Percentiles rank a stretch among this genome's conserved stretches.
phyloP scores from a whole-genome alignment of 2,113 vertebrate species.

The Anhinga anhinga region DNA sequence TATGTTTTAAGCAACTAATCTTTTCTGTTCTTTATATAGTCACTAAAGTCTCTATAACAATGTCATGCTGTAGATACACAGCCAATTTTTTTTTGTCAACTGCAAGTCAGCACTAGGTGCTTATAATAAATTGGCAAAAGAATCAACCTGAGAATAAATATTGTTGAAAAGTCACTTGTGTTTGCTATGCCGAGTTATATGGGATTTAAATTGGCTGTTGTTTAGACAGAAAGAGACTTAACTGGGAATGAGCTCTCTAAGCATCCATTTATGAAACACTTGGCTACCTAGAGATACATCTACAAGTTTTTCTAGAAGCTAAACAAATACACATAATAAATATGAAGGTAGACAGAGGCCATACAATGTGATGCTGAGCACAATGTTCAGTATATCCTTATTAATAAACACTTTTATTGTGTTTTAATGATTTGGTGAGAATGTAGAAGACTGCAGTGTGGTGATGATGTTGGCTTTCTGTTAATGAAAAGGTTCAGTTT shows the following conservation, averaged over 20 bases:
- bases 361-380: neutral
- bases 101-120: neutral
- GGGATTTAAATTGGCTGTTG: neutral
- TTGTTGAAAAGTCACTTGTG: neutral
- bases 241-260: neutral
- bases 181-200: neutral
- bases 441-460: neutral
- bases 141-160: neutral
- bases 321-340: neutral
- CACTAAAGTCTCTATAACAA: neutral
- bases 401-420: neutral
- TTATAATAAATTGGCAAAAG: neutral
- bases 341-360: neutral
- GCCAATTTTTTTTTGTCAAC: neutral
- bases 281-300: conserved; percentile 7
- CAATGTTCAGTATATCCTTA: neutral
- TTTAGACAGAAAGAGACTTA: neutral
- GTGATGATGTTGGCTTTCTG: neutral
- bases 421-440: neutral
- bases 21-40: neutral
- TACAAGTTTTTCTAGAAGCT: neutral
- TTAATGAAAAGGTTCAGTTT: neutral
- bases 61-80: neutral
- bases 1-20: neutral
- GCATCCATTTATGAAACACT: neutral